Evolutionary conservation across 2,113 vertebrate genomes (phyloP).

Genomic region (Silurus asotus): DNA sequence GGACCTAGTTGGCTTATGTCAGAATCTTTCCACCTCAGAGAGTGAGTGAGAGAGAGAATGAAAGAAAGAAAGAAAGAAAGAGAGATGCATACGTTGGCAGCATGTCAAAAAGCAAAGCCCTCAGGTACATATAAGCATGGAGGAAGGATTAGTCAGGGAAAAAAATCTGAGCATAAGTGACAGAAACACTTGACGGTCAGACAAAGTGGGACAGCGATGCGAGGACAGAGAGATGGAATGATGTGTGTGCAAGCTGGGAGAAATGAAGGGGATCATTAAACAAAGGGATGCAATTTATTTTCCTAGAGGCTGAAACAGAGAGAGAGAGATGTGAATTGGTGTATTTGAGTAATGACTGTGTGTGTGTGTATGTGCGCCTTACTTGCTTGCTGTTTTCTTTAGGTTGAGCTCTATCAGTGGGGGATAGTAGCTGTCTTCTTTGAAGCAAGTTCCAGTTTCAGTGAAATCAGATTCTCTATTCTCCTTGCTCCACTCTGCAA

Average conservation of each 20-base stretch:
- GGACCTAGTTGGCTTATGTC: conserved; percentile 39
- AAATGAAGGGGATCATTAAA: conserved; percentile 37
- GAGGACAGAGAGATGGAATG: conserved; percentile 32
- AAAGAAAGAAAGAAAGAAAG: background rate
- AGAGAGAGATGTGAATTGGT: conserved; percentile 24
- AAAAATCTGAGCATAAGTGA: conserved; percentile 27
- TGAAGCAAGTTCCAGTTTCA: conserved; percentile 81
- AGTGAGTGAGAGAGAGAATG: conserved; percentile 49
- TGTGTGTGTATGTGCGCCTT: conserved; percentile 66
- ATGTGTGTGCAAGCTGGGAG: conserved; percentile 38
- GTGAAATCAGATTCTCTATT: conserved; percentile 79
- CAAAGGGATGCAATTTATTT: conserved; percentile 34
- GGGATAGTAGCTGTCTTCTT: conserved; percentile 75
- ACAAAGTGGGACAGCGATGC: conserved; percentile 35
- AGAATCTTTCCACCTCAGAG: conserved; percentile 23
- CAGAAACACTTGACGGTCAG: conserved; percentile 45
- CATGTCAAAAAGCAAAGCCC: conserved; percentile 38
- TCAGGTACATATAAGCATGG: conserved; percentile 35
- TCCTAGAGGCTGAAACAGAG: conserved; percentile 37
- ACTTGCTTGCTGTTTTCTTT: conserved; percentile 76
- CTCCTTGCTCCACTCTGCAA: conserved; percentile 69
- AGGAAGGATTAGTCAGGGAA: conserved; percentile 41
- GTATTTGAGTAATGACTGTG: conserved; percentile 36
- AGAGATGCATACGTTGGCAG: conserved; percentile 28
- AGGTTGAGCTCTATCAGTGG: conserved; percentile 74